Conservation (phyloP, 2,113 vertebrate species). For the Phasianus colchicus region DNA sequence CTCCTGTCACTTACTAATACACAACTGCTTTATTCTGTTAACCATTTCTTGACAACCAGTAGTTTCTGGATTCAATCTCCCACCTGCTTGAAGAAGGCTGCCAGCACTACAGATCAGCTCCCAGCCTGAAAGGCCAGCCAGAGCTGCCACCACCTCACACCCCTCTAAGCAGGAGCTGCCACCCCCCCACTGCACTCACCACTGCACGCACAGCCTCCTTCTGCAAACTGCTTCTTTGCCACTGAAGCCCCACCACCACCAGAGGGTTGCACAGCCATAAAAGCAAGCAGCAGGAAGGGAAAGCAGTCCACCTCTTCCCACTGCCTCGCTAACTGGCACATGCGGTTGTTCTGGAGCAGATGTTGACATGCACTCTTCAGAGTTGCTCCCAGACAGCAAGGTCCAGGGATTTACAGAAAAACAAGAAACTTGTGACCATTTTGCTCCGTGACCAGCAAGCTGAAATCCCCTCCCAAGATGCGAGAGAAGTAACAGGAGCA, state of each 20-base stretch:
- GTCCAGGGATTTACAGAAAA: not conserved
- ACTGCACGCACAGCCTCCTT: not conserved
- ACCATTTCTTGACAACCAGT: not conserved
- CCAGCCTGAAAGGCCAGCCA: not conserved
- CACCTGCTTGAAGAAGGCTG: not conserved
- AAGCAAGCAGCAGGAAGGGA: rapidly evolving
- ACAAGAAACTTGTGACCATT: not conserved
- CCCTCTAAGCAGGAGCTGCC: not conserved
- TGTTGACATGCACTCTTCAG: not conserved
- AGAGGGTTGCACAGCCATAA: not conserved
- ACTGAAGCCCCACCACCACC: not conserved
- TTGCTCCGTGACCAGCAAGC: not conserved
- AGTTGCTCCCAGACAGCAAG: not conserved
- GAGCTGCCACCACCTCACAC: not conserved
- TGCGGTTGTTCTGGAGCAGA: rapidly evolving
- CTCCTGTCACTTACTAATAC: not conserved
- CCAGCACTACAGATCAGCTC: not conserved
- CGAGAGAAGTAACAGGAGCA: not conserved
- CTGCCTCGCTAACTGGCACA: not conserved
- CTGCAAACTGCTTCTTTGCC: not conserved
- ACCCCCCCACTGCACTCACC: not conserved
- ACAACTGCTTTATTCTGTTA: not conserved
- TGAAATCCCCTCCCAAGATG: not conserved
- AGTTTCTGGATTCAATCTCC: not conserved
- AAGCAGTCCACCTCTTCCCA: not conserved